Evolutionary conservation across 1,140 invertebrate genomes (phyloP), one percentile per base, ranked within the genome.

Genomic region (Antheraea pernyi): DNA sequence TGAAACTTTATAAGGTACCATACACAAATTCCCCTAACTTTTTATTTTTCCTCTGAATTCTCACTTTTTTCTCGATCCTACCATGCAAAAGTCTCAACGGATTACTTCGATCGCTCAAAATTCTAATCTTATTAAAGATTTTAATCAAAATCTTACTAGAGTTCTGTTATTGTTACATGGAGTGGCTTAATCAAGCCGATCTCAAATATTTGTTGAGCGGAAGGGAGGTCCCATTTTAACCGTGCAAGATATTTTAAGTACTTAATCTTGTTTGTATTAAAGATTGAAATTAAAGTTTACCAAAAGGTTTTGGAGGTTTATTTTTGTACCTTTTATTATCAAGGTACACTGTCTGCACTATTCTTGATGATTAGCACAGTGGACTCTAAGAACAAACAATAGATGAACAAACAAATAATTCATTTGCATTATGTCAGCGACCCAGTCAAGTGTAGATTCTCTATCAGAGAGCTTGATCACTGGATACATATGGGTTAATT

Each of bases 1-100:
- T 91, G 89, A 91, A 91, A 91, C 89, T 91, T 91, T 91, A 89
- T 86, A 91, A 91, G 89, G 89, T 89, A 91, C 88, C 89, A 83
- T 90, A 90, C 87, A 91, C 89, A 90, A 91, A 91, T 91, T 89
- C 88, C 84, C 88, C 84, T 90, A 89, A 70, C 37, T 64, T 16
- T 42, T 64, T 77, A 80, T 71, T 67, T 11, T 62, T 59, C 71
- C 69, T 78, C 70, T 78, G 68, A 64, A 37, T 22, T 7, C 39
- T 65, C 39, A 72, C 70, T 70, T 69, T 70, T 63, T 76, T 69
- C 77, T 77, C 75, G 75, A 68, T 77, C 86, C 82, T 91, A 89
- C 82, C 87, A 89, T 89, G 87, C 89, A 88, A 70, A 69, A 71
- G 68, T 67, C 75, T 78, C 79, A 77, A 79, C 84, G 87, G 84